Percentiles rank a stretch among this genome's conserved stretches.
Conservation (phyloP, 2,888 invertebrate genomes). For the Drosophila longiperda region DNA sequence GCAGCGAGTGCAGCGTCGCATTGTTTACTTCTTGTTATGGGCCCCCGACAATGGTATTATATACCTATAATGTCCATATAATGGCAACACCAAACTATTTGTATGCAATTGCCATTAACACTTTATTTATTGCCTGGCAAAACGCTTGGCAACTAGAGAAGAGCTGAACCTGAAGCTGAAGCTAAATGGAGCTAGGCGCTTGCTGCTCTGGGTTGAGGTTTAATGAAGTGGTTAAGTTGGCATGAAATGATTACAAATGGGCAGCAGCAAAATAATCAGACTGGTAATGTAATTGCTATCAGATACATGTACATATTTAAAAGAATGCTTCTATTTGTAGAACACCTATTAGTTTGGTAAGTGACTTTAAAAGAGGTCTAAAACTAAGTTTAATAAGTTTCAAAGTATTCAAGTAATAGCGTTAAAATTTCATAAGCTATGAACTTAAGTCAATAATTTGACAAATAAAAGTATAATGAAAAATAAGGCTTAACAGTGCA, state of each 20-base stretch:
- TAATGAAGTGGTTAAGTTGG: slow-evolving; percentile 70
- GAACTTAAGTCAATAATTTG: neutral
- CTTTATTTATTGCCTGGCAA: slow-evolving; percentile 77
- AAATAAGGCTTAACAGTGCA: neutral
- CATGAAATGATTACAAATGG: slow-evolving; percentile 54
- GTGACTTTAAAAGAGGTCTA: neutral
- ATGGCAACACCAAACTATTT: slow-evolving; percentile 80
- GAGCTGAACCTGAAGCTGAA: slow-evolving; percentile 4
- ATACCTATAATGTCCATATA: slow-evolving; percentile 59
- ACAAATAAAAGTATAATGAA: neutral
- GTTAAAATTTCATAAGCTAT: neutral
- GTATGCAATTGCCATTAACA: slow-evolving; percentile 83
- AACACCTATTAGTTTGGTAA: no score
- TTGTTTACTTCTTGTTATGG: slow-evolving; percentile 81
- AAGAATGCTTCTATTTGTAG: neutral
- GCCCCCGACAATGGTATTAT: slow-evolving; percentile 53
- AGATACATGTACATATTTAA: neutral
- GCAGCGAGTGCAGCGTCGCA: slow-evolving; percentile 73
- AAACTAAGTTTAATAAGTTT: neutral
- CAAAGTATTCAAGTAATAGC: neutral
- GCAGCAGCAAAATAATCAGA: slow-evolving; percentile 20
- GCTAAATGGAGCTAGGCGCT: slow-evolving; percentile 15
- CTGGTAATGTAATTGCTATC: slow-evolving; percentile 4
- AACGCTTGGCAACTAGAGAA: slow-evolving; percentile 1
- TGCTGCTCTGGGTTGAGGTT: slow-evolving; percentile 24